Evolutionary conservation across 2,797 vertebrate species (phyloP).

Genomic region (Pangasius krempfi): DNA sequence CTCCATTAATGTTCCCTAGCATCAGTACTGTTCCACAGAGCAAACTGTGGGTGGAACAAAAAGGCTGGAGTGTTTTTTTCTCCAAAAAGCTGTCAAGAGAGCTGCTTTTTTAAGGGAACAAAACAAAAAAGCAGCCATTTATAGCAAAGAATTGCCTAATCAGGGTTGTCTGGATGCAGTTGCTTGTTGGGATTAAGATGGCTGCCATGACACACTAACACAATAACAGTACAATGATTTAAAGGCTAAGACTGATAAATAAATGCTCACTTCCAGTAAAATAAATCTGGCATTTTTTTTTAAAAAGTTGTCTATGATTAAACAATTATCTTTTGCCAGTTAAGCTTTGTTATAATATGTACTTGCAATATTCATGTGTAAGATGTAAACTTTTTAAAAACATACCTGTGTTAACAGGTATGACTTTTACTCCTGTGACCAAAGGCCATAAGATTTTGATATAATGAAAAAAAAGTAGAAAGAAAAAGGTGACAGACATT

Average conservation of each 20-base stretch:
- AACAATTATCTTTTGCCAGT: neutral
- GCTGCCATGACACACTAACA: neutral
- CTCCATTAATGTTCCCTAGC: constrained; percentile 54
- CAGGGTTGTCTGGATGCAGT: neutral
- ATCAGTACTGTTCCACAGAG: constrained; percentile 54
- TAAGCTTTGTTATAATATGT: neutral
- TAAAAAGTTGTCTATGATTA: too few relatives aligned
- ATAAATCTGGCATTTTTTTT: neutral
- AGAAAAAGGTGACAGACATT: neutral
- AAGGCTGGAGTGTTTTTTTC: constrained; percentile 31
- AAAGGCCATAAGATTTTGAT: neutral
- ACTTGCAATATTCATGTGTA: neutral
- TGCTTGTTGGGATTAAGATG: neutral
- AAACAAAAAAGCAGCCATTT: constrained; percentile 12
- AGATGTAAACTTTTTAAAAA: neutral
- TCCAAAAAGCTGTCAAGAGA: constrained; percentile 26
- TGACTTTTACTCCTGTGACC: neutral
- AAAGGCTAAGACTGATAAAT: neutral
- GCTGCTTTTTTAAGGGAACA: constrained; percentile 28
- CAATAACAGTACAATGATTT: neutral
- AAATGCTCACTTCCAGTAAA: neutral
- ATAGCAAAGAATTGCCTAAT: neutral
- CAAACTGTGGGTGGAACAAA: constrained; percentile 50
- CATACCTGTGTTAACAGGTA: too few relatives aligned
- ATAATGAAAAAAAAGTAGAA: neutral